A percentile compares a stretch with the other conserved stretches of the same genome.
Conservation (phyloP, 2,888 invertebrate species). For the Nymphalis c-album region DNA sequence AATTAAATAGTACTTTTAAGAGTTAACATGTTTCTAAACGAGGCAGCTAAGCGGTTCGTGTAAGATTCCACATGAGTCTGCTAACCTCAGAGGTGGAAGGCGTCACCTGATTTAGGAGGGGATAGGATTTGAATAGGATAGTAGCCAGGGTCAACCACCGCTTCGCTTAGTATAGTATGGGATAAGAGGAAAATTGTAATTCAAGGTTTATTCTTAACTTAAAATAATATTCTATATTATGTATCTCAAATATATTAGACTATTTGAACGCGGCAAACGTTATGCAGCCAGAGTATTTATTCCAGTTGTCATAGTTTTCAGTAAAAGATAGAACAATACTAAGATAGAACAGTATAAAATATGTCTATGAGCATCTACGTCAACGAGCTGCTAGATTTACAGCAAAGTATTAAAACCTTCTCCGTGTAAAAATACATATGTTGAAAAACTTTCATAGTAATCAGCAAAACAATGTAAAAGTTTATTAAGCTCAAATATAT, state of each 20-base stretch:
- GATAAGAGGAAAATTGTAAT: not conserved
- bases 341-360: no score
- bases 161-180: conserved; percentile 48
- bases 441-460: no score
- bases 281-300: no score
- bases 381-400: no score
- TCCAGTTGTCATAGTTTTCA: no score
- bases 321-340: no score
- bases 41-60: conserved; percentile 79
- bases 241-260: not conserved
- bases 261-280: no score
- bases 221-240: not conserved
- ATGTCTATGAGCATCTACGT: no score
- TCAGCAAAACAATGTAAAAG: no score
- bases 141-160: conserved; percentile 70
- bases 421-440: no score
- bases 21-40: conserved; percentile 57
- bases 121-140: conserved; percentile 58
- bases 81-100: conserved; percentile 78
- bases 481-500: no score
- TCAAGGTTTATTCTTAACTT: not conserved
- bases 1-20: conserved; percentile 1
- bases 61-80: conserved; percentile 73
- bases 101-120: conserved; percentile 72
- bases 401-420: no score